A percentile compares a stretch with the other conserved stretches of the same genome.
These are phyloP conservation scores for Bombus vancouverensis DNA, from an alignment of 1,140 invertebrate species.

Conservation along the genomic window DNA sequence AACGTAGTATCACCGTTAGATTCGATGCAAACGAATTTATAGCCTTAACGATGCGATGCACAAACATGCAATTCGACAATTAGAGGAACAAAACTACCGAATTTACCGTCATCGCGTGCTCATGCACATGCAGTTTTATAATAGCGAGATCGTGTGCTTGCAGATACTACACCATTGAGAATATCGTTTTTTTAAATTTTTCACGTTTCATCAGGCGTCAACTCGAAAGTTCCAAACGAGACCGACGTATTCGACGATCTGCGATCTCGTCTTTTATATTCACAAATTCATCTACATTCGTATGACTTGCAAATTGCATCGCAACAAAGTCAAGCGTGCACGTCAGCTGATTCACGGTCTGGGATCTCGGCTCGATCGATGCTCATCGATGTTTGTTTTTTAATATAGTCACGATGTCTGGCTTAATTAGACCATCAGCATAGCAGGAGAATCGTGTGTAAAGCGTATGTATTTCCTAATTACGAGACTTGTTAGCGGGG, in stretches of 20 bases:
- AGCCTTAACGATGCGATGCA: background rate
- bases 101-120: no score
- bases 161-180: no score
- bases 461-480: constrained; percentile 51
- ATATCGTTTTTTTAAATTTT: no score
- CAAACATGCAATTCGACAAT: background rate
- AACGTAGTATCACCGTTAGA: background rate
- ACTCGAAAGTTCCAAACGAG: no score
- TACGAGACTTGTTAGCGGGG: constrained; percentile 49
- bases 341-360: no score
- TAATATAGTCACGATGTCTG: constrained; percentile 35
- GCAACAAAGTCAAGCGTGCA: background rate
- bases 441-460: constrained; percentile 21
- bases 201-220: no score
- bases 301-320: background rate
- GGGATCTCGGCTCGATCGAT: background rate
- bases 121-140: no score
- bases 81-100: background rate
- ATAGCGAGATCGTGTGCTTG: no score
- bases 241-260: no score
- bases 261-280: no score
- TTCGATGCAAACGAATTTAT: background rate
- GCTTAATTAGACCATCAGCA: constrained; percentile 38
- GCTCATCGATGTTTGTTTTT: constrained; percentile 13
- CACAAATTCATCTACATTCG: background rate